Conservation (phyloP, 2,797 vertebrate species). For the Meda fulgida region DNA sequence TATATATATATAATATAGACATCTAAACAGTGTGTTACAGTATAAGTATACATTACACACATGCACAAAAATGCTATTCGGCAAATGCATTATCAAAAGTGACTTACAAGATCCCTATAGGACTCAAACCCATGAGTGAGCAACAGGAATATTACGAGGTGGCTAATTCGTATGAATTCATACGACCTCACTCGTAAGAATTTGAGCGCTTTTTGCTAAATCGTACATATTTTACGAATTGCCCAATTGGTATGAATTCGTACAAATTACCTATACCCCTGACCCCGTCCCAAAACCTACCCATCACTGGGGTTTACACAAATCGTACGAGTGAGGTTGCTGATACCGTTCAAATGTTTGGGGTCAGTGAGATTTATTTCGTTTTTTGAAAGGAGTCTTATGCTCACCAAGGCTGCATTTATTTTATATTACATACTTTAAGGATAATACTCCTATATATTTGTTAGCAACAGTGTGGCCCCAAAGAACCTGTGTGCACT, state of each 20-base stretch:
- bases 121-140: background rate
- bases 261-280: too few relatives aligned
- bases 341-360: background rate
- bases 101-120: background rate
- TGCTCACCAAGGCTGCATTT: background rate
- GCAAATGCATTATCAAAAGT: background rate
- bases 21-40: background rate
- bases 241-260: too few relatives aligned
- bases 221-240: too few relatives aligned
- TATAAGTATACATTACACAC: background rate
- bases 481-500: slow-evolving; percentile 70
- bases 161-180: too few relatives aligned
- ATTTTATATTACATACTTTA: background rate
- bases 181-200: too few relatives aligned
- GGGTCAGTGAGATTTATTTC: background rate
- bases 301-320: too few relatives aligned
- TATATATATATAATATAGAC: background rate
- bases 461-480: slow-evolving; percentile 57
- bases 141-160: background rate
- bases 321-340: too few relatives aligned
- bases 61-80: background rate
- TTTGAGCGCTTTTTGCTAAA: too few relatives aligned
- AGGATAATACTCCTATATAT: slow-evolving; percentile 12
- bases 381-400: background rate
- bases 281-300: too few relatives aligned